Evolutionary conservation across 2,113 vertebrate genomes (phyloP).

Genomic region (Ciconia boyciana): DNA sequence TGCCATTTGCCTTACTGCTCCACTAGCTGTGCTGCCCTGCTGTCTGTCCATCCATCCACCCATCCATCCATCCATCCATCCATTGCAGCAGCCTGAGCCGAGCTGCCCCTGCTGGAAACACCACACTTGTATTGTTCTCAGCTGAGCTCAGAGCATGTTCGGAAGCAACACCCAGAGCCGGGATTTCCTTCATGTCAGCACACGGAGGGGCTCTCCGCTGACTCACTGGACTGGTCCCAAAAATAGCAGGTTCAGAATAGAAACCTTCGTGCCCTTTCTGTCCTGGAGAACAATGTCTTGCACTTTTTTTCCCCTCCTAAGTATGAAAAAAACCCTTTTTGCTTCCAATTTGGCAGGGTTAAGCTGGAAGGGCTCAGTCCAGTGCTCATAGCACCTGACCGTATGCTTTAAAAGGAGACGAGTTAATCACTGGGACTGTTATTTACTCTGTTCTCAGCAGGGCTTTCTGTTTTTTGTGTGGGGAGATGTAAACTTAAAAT

Average conservation of each 20-base stretch:
- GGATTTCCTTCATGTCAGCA: slow-evolving; percentile 37
- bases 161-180: not conserved
- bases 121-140: not conserved
- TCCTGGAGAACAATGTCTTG: not conserved
- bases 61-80: not conserved
- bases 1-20: not conserved
- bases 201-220: not conserved
- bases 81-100: not conserved
- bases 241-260: slow-evolving; percentile 43
- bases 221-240: slow-evolving; percentile 24
- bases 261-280: not conserved
- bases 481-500: not conserved
- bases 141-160: not conserved
- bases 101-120: fast-evolving
- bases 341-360: slow-evolving; percentile 22
- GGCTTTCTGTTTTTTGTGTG: not conserved
- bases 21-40: not conserved
- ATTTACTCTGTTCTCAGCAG: not conserved
- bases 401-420: not conserved
- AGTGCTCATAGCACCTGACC: not conserved
- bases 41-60: fast-evolving
- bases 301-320: not conserved
- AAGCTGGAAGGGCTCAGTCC: not conserved
- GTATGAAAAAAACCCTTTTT: not conserved
- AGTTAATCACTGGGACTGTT: not conserved